Percentiles rank a stretch among this genome's conserved stretches.
These are phyloP conservation scores for Ctenodactylus gundi DNA, from an alignment of 2,113 vertebrate genomes.

Conservation along the genomic window DNA sequence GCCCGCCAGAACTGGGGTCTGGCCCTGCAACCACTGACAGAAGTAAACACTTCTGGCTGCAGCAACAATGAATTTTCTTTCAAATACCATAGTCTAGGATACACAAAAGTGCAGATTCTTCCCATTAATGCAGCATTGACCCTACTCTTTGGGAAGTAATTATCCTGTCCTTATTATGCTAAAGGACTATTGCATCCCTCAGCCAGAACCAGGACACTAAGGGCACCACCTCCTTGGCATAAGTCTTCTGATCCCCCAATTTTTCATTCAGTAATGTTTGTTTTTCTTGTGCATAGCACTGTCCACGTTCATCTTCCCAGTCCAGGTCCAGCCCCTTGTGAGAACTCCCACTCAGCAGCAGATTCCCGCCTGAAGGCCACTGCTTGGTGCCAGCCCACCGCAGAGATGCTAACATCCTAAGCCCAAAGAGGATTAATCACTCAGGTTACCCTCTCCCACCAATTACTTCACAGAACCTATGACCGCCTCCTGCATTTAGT, in stretches of 20 bases:
- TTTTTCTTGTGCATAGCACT: not conserved
- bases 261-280: not conserved
- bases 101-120: not conserved
- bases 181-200: not conserved
- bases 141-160: conserved; percentile 33
- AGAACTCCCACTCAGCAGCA: not conserved
- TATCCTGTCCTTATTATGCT: conserved; percentile 18
- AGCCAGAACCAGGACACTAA: not conserved
- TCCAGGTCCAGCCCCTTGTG: not conserved
- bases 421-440: conserved; percentile 33
- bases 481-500: not conserved
- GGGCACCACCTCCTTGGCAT: not conserved
- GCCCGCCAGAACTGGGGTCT: too few species aligned
- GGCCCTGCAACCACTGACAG: too few species aligned
- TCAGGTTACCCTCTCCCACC: not conserved
- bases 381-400: not conserved
- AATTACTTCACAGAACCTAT: not conserved
- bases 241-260: not conserved
- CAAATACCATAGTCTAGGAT: not conserved
- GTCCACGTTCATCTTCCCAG: not conserved
- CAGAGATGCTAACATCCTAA: conserved; percentile 29
- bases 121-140: not conserved
- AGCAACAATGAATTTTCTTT: conserved; percentile 30
- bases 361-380: conserved; percentile 17
- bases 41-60: not conserved